Base-by-base conservation (phyloP, 2,888 invertebrate genomes). In the Drosophila kanekoi region DNA sequence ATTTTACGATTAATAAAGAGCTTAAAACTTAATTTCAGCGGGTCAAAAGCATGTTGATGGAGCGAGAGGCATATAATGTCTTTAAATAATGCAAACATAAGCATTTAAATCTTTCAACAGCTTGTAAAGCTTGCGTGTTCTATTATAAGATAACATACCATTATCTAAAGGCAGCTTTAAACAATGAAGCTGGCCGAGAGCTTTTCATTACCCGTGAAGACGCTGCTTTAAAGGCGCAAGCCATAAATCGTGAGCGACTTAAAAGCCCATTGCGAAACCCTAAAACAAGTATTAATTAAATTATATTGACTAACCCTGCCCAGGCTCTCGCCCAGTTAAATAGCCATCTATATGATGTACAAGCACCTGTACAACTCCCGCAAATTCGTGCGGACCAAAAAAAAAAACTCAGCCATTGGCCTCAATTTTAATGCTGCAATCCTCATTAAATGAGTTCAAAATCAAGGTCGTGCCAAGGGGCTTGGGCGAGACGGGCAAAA, bases 361-460 rank as follows among this genome's bases (percentile, higher is more conserved):
- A 65, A 66, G 38, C 66, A 72, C 73, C 72, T 72, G 73, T 10
- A 18, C 9, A 68, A 18, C 65, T 63, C 38, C 33, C 48, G 14
- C 14, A 47, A 54, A 18, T n/a, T n/a, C 28, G 38, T 9, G 11
- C 33, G 18, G 45, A 9, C 35, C 54, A 28, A 28, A 28, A 23
- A 45, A 23, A 45, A 43, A 51, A 47, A 57, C 56, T 49, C 69
- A 74, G 77, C 45, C 85, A 70, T 68, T 80, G 68, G 66, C 83
- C 82, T 62, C 77, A 47, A 79, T 66, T 79, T 71, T 37, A 79
- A 67, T 71, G 79, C 62, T 67, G 72, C 65, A 80, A 75, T 79
- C 54, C 69, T 65, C 66, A 72, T 52, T 47, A 59, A 76, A 86
- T 69, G 61, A 87, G 83, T 86, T 88, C 86, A 86, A 88, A 83